Evolutionary conservation across 2,113 vertebrate species (phyloP), one percentile per base, ranked within the genome.

Genomic region (Equus przewalskii): DNA sequence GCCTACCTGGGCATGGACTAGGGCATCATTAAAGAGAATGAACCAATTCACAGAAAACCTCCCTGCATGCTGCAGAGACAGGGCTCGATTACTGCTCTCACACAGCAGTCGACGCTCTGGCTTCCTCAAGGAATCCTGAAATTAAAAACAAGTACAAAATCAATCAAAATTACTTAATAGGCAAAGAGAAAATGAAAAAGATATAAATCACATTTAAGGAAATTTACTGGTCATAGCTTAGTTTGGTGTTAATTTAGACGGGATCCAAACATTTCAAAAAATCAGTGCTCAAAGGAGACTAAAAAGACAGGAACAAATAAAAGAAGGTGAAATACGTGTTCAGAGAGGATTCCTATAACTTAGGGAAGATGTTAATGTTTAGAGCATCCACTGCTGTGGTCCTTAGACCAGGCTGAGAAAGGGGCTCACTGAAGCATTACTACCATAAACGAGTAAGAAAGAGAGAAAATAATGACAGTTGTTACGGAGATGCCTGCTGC

Each of bases 31-130:
- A 96, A 99, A 99, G 26, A 99, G 99, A 97, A 99, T 99, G 98
- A 99, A 99, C 99, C 99, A 99, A 97, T 99, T 99, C 82, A 99
- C 99, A 13, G 99, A 99, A 98, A 99, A 99, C 83, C 99, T 99
- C 11, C 99, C 99, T 0, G 99, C 99, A 19, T 99, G 99, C 98
- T 99, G 99, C 76, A 99, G 98, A 5, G 99, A 99, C 93, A 99
- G 84, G 0, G 98, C 99, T 67, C 99, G 99, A 98, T 99, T 99
- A 98, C 99, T 99, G 98, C 99, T 99, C 98, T 99, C 99, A 60
- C 99, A 99, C 78, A 99, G 99, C 58, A 99, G 98, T 14, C 99
- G 99, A 36, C 99, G 99, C 7, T 99, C 99, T 0, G 99, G 99
- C 98, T 99, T 99, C 95, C 99, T 98, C 98, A 99, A 98, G 5